Base-by-base conservation (phyloP, 2,113 vertebrate species). In the Mobula birostris region DNA sequence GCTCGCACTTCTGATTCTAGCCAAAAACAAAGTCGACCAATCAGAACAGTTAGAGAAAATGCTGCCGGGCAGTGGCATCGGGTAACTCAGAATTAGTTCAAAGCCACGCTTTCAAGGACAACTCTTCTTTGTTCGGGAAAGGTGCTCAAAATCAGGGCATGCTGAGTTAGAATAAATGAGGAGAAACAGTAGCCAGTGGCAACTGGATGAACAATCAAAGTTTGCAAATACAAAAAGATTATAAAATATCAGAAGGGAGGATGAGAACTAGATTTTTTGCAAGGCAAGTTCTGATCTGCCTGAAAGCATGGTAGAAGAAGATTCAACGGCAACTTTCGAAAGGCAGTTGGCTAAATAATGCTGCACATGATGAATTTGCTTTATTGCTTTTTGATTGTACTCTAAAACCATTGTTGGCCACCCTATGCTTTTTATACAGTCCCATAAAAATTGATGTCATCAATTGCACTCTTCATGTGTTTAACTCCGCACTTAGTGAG, bases 1-100 rank as follows among this genome's bases (percentile, higher is more conserved):
- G 98, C 98, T 94, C 98, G 97, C 94, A 96, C 98, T 97, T 99
- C 99, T 8, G 98, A 95, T 94, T 98, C 97, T 98, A 96, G 95
- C 96, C 95, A 94, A 94, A 90, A 27, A 97, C 96, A 92, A 27
- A 74, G 29, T 70, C 94, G 15, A 17, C 6, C 0, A 0, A 21
- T 95, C 94, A 95, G n/a, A 27, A 36, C 19, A 90, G 19, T 5
- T 29, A 0, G 27, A 63, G 24, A 63, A 70, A 14, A 5, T 48
- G 40, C 40, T 56, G 8, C 82, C 17, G 32, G 29, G 66, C 15
- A 32, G 72, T 27, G 56, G 29, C 12, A 63, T 9, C 29, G 27
- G 5, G 14, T 1, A 7, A 1, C 85, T 5, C 0, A 7, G 14
- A 15, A n/a, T 1, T 29, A n/a, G 58, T 61, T 74, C 72, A 74